Evolutionary conservation across 2,113 vertebrate species (phyloP).

Genomic region (Castor canadensis): DNA sequence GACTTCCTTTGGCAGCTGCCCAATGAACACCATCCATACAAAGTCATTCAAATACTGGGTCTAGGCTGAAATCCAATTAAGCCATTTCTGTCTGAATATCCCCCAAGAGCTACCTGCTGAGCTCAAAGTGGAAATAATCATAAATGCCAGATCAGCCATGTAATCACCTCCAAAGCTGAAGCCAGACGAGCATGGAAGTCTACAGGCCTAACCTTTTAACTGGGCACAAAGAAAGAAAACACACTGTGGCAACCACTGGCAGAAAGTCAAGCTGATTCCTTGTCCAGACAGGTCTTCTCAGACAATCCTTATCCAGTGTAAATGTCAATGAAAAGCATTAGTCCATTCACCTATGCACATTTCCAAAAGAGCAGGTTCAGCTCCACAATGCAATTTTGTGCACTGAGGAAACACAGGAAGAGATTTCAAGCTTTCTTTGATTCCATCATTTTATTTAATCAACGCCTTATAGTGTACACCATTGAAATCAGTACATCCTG

Average conservation of each 20-base stretch:
- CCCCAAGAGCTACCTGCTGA: constrained; percentile 78
- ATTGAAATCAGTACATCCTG: neutral
- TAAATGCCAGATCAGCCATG: constrained; percentile 79
- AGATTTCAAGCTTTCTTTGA: neutral
- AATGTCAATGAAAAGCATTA: neutral
- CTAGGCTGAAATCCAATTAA: constrained; percentile 87
- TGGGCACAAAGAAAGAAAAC: constrained; percentile 60
- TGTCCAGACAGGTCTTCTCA: constrained; percentile 57
- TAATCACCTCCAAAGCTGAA: constrained; percentile 77
- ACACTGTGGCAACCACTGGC: constrained; percentile 63
- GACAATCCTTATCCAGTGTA: constrained; percentile 39
- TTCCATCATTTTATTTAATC: neutral
- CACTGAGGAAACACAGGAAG: neutral
- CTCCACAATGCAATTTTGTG: neutral
- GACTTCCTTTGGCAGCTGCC: constrained; percentile 80
- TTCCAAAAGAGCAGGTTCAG: neutral
- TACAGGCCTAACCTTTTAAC: constrained; percentile 71
- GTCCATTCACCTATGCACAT: neutral
- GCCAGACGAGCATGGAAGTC: constrained; percentile 68
- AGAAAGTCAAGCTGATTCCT: constrained; percentile 77
- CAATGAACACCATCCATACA: constrained; percentile 80
- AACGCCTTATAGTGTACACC: neutral
- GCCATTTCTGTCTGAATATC: constrained; percentile 83
- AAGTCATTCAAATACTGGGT: constrained; percentile 80
- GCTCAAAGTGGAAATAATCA: constrained; percentile 81